Evolutionary conservation across 2,797 vertebrate species (phyloP), one percentile per base, ranked within the genome.

Genomic region (Siniperca scherzeri): DNA sequence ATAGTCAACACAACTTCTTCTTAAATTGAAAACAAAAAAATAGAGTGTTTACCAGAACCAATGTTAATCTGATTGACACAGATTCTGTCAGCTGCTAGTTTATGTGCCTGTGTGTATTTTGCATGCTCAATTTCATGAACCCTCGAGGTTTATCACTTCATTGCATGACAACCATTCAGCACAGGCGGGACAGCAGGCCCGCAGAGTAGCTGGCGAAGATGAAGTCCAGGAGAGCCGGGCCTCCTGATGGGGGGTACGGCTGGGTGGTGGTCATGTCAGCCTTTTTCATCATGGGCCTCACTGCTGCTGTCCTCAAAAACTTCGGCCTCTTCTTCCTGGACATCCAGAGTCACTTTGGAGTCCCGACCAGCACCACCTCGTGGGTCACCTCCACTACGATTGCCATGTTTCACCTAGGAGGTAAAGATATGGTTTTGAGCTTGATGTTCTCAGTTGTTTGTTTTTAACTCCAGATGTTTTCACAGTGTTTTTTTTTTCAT

Each of bases 291-390:
- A 96, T 95, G 93, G 96, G 96, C 25, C 94, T 97, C 38, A 96
- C 94, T 1, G 79, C 89, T 42, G 95, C 93, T 0, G 89, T 96
- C 69, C 91, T 95, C 40, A 96, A 96, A 84, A 96, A 95, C 88
- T 95, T 94, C 5, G 95, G 96, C 53, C 71, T 96, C 50, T 97
- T 97, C 89, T 97, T 97, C 87, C 80, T 95, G 88, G 96, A 97
- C 73, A 95, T 97, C 81, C 96, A 97, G 83, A 87, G 73, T 25
- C 94, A 96, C 78, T 97, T 96, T 14, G 90, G 88, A 42, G 93
- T 94, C 77, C 90, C 91, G 42, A 87, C 91, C 85, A 96, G 96
- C 90, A 96, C 95, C 55, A 93, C 94, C 71, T 97, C 96, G n/a
- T 96, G 96, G 96, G 90, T 97, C 88, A 95, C 92, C 11, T 94